These are phyloP conservation scores for Nipponia nippon DNA, from an alignment of 2,113 vertebrate genomes.

Conservation along the genomic window DNA sequence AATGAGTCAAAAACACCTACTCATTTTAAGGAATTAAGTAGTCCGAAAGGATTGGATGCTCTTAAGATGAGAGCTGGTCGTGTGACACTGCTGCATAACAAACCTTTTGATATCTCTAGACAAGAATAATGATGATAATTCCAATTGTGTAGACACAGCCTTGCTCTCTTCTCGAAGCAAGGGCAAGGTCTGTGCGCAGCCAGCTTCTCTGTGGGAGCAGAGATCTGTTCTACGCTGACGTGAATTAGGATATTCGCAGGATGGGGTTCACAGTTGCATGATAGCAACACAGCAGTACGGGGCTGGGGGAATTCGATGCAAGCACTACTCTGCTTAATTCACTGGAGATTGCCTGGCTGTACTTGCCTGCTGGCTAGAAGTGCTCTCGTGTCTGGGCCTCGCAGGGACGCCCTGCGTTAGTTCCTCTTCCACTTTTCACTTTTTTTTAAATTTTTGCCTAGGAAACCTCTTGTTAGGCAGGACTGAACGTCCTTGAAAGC, in stretches of 20 bases:
- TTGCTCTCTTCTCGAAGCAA: neutral
- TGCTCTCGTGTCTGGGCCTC: neutral
- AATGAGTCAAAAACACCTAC: neutral
- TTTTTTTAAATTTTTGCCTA: neutral
- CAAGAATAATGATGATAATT: neutral
- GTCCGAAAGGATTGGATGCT: neutral
- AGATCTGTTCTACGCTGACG: neutral
- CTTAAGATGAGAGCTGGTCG: neutral
- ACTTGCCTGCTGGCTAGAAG: neutral
- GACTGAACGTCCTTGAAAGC: conserved; percentile 15
- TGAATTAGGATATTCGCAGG: neutral
- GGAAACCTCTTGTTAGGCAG: neutral
- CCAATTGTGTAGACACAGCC: neutral
- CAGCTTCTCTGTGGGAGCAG: neutral
- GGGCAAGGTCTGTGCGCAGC: neutral
- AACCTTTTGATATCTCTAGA: neutral
- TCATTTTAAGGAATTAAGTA: neutral
- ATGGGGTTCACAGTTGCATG: neutral
- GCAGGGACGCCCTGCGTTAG: neutral
- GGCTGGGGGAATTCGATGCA: neutral
- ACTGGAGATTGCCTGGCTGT: neutral
- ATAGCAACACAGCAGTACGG: neutral
- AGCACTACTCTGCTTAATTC: neutral
- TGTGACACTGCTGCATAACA: neutral
- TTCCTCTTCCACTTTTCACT: conserved; percentile 18